Conservation (phyloP, 2,888 invertebrate genomes). For the Apamea anceps region DNA sequence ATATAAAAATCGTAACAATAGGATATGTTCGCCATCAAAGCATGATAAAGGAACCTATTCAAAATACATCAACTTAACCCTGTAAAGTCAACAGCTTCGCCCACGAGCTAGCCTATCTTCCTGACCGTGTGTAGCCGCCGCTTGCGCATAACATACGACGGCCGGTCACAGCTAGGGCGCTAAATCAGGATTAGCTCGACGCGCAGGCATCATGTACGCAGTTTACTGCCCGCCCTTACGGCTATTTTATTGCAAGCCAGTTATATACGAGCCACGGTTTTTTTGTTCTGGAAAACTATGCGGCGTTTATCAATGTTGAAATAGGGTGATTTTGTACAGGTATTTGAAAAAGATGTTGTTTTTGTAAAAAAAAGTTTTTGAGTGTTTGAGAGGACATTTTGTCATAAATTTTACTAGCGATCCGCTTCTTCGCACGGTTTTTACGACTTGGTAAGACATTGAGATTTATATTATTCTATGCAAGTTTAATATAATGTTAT, state of each 20-base stretch:
- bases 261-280: constrained; percentile 74
- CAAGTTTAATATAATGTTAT: no score
- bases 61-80: not conserved
- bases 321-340: constrained; percentile 39
- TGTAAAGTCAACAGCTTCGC: constrained; percentile 37
- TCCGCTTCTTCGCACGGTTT: no score
- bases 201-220: constrained; percentile 82
- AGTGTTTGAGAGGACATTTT: not conserved
- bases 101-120: constrained; percentile 43
- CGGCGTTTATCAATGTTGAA: constrained; percentile 56
- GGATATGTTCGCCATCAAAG: not conserved
- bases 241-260: constrained; percentile 84
- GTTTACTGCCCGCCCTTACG: constrained; percentile 82
- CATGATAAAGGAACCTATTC: not conserved
- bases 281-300: constrained; percentile 62
- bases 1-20: constrained; percentile 19
- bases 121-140: constrained; percentile 72
- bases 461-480: no score
- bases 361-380: constrained; percentile 5
- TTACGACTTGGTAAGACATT: no score
- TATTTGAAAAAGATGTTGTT: constrained; percentile 1
- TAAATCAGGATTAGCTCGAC: constrained; percentile 89
- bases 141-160: constrained; percentile 83
- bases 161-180: constrained; percentile 79
- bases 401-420: no score